A percentile compares a stretch with the other conserved stretches of the same genome.
Conservation (phyloP, 2,797 vertebrate species). For the Manis crassicaudata region DNA sequence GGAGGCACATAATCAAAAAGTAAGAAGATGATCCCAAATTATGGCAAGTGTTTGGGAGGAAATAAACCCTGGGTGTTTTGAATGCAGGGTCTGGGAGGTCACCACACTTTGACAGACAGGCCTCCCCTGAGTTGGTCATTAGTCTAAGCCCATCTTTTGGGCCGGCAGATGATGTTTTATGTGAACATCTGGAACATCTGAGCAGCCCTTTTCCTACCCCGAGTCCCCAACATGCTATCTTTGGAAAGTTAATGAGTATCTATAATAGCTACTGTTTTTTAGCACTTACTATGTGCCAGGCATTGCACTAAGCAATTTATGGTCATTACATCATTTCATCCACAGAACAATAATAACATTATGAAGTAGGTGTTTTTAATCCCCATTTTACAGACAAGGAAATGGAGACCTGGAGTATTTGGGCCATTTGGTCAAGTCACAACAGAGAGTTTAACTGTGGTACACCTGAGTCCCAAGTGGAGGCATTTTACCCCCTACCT, state of each 20-base stretch:
- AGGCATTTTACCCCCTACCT: neutral
- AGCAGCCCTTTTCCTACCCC: constrained; percentile 38
- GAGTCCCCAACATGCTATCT: constrained; percentile 53
- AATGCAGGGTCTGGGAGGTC: neutral
- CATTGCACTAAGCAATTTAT: constrained; percentile 67
- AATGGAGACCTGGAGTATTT: constrained; percentile 27
- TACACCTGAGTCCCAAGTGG: neutral
- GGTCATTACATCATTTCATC: constrained; percentile 70
- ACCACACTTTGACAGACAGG: neutral
- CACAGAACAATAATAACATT: constrained; percentile 52
- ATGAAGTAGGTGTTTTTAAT: constrained; percentile 60
- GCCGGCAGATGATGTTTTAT: constrained; percentile 11
- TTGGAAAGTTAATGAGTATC: constrained; percentile 74
- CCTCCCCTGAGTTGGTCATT: neutral
- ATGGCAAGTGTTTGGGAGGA: neutral
- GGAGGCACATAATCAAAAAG: neutral
- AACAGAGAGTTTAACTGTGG: neutral
- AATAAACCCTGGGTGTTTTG: neutral
- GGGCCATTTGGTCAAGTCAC: neutral
- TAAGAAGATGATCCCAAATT: neutral
- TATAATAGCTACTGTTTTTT: constrained; percentile 66
- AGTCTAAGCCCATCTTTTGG: neutral
- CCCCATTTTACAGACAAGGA: constrained; percentile 72
- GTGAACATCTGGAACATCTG: constrained; percentile 53
- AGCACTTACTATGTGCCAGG: constrained; percentile 72